A percentile compares a stretch with the other conserved stretches of the same genome.
Conservation (phyloP, 2,113 vertebrate genomes). For the Burhinus bistriatus region DNA sequence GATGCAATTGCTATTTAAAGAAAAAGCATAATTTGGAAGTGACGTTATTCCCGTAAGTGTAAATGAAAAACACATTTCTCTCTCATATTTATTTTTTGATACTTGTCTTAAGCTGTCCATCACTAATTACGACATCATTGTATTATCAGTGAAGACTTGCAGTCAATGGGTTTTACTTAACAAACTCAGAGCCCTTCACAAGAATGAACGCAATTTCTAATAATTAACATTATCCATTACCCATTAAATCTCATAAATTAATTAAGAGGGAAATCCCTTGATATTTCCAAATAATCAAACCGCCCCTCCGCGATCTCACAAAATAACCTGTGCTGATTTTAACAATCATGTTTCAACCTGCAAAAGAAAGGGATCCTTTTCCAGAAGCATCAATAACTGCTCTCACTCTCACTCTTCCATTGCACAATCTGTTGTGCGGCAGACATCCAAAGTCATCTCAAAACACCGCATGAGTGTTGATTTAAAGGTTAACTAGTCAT, state of each 20-base stretch:
- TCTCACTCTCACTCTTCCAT: constrained; percentile 37
- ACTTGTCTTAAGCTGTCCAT: not conserved
- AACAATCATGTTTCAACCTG: not conserved
- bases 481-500: constrained; percentile 56
- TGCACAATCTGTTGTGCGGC: constrained; percentile 47
- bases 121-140: not conserved
- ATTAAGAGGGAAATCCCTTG: not conserved
- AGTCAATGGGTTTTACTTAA: not conserved
- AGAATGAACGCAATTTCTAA: not conserved
- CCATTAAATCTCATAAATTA: not conserved
- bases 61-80: not conserved
- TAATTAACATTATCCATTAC: not conserved
- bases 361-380: not conserved
- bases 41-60: rapidly evolving
- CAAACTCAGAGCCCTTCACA: not conserved
- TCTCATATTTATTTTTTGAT: rapidly evolving
- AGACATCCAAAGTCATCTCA: constrained; percentile 50
- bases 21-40: not conserved
- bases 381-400: constrained; percentile 41
- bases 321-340: not conserved
- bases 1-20: not conserved
- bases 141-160: not conserved
- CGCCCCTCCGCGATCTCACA: not conserved
- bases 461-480: constrained; percentile 25
- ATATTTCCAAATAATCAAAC: not conserved